Conservation (phyloP, 2,888 invertebrate species). For the Limnephilus rhombicus region DNA sequence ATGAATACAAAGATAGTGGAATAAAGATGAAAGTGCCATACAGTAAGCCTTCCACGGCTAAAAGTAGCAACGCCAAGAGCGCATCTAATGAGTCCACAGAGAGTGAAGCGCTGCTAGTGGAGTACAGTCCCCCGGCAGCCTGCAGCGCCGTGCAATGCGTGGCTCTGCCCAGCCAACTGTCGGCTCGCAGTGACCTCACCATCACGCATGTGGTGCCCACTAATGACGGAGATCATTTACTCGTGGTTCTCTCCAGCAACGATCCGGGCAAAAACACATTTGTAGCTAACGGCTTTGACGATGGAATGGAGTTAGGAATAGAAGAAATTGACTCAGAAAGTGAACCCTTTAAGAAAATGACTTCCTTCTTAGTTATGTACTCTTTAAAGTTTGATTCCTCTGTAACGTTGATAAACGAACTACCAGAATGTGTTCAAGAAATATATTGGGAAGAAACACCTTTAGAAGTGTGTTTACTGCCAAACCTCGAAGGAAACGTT, state of each 20-base stretch:
- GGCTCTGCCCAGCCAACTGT: constrained; percentile 76
- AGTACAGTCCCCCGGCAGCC: constrained; percentile 71
- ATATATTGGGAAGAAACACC: constrained; percentile 83
- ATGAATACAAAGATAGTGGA: constrained; percentile 65
- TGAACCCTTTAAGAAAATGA: constrained; percentile 68
- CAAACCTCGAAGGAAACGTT: constrained; percentile 74
- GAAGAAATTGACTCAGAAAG: constrained; percentile 70
- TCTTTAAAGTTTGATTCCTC: constrained; percentile 61
- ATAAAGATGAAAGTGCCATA: constrained; percentile 66
- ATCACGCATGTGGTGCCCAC: constrained; percentile 83
- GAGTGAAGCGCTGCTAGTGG: constrained; percentile 74
- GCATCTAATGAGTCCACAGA: constrained; percentile 77
- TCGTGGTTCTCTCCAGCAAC: constrained; percentile 79
- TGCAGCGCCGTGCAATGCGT: constrained; percentile 80
- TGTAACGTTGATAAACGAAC: constrained; percentile 74
- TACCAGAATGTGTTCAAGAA: constrained; percentile 80
- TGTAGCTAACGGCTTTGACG: constrained; percentile 68
- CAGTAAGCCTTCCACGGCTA: constrained; percentile 61
- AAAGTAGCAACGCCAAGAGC: constrained; percentile 69
- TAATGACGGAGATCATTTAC: constrained; percentile 82
- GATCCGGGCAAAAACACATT: constrained; percentile 6
- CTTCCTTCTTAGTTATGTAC: constrained; percentile 69
- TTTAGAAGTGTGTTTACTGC: constrained; percentile 83
- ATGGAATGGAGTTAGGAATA: constrained; percentile 72
- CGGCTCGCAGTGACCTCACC: constrained; percentile 75